Conservation (phyloP, 1,140 invertebrate genomes). For the Drosophila tsacasi region DNA sequence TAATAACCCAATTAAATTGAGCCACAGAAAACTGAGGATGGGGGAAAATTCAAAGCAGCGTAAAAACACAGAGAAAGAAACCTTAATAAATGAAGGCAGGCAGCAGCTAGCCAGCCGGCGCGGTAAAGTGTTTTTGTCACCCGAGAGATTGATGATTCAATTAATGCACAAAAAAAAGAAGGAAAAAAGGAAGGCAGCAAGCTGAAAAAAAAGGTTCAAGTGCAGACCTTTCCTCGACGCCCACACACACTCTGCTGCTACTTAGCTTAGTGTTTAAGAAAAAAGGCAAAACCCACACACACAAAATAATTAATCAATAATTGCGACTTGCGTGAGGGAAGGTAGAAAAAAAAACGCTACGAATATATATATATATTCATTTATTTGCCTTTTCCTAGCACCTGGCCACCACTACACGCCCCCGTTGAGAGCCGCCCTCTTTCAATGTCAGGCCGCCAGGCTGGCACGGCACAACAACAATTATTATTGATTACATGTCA, state of each 20-base stretch:
- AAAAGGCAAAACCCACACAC: constrained; percentile 13
- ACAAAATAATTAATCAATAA: constrained; percentile 76
- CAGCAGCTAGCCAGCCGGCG: not conserved
- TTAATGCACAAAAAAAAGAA: constrained; percentile 41
- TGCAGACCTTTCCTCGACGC: constrained; percentile 11
- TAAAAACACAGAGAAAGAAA: constrained; percentile 10
- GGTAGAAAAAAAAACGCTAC: not conserved
- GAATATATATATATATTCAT: constrained; percentile 27
- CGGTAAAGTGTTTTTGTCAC: constrained; percentile 48
- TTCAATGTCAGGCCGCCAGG: constrained; percentile 62
- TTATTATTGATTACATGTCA: constrained; percentile 77
- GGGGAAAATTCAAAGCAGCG: constrained; percentile 9
- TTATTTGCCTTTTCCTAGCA: constrained; percentile 36
- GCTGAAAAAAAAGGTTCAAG: constrained; percentile 30
- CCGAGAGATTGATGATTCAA: constrained; percentile 53
- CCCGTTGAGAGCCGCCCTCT: constrained; percentile 8
- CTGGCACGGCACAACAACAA: constrained; percentile 57
- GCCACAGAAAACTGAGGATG: not conserved
- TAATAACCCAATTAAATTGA: constrained; percentile 48
- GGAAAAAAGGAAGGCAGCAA: constrained; percentile 2
- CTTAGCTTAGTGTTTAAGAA: constrained; percentile 24
- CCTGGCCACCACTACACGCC: constrained; percentile 4
- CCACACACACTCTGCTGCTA: not conserved
- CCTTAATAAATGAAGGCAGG: constrained; percentile 9
- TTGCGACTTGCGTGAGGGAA: constrained; percentile 56